Evolutionary conservation across 53 echinoderm and acorn worm species (phyloP).

Genomic region (Paelopatides confundens): DNA sequence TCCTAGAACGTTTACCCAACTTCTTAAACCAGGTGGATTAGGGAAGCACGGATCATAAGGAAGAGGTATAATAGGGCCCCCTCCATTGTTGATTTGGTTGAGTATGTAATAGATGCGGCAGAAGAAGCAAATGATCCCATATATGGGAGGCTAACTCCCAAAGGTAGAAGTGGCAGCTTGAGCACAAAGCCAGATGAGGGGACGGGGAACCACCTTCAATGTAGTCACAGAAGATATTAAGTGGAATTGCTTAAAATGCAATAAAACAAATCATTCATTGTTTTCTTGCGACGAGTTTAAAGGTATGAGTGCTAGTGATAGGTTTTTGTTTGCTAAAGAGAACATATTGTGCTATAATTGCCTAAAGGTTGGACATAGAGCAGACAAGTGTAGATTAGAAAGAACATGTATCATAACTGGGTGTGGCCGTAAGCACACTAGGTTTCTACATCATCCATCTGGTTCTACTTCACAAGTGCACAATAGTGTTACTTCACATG

Average conservation of each 20-base stretch:
- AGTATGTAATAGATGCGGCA: background rate
- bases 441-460: conserved; percentile 43
- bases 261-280: conserved; percentile 44
- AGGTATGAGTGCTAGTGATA: conserved; percentile 33
- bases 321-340: conserved; percentile 46
- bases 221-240: background rate
- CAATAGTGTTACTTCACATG: background rate
- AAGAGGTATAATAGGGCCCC: background rate
- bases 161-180: background rate
- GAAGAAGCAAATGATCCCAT: conserved; percentile 34
- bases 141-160: background rate
- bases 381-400: conserved; percentile 35
- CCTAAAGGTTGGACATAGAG: conserved; percentile 6
- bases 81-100: background rate
- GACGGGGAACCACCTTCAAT: background rate
- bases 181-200: background rate
- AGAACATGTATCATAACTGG: conserved; percentile 42
- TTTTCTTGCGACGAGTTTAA: conserved; percentile 57
- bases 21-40: conserved; percentile 47
- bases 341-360: conserved; percentile 62
- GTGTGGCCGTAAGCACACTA: conserved; percentile 62
- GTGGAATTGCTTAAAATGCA: conserved; percentile 44
- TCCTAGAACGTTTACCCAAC: conserved; percentile 34
- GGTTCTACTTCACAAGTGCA: background rate
- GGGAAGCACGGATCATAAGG: conserved; percentile 4